phyloP scores from a whole-genome alignment of 1,140 invertebrate genomes.

The Drosophila kikkawai region DNA sequence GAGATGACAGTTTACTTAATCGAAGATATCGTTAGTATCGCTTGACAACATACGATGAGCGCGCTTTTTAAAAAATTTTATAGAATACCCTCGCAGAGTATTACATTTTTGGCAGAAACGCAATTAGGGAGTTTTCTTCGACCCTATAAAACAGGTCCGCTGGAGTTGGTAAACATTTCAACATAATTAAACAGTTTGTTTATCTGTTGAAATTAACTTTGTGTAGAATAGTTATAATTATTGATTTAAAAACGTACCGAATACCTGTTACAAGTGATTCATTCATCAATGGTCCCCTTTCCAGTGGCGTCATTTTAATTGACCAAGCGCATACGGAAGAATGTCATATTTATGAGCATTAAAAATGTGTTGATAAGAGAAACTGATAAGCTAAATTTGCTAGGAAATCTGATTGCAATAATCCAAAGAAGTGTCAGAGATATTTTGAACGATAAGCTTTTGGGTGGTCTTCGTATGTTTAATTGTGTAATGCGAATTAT shows the following conservation, averaged over 20 bases:
- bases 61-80: neutral
- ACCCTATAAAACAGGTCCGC: too few species aligned
- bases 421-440: neutral
- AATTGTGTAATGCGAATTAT: neutral
- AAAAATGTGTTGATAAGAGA: neutral
- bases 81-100: too few species aligned
- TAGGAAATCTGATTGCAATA: constrained; percentile 1
- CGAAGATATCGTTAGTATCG: neutral
- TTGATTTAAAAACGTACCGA: too few species aligned
- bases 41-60: neutral
- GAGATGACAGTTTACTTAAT: neutral
- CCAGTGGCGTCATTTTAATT: neutral
- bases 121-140: too few species aligned
- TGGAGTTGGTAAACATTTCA: too few species aligned
- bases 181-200: too few species aligned
- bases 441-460: neutral
- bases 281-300: too few species aligned
- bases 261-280: too few species aligned
- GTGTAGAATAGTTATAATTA: too few species aligned
- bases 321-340: constrained; percentile 6
- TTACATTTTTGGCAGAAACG: too few species aligned
- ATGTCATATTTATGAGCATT: neutral
- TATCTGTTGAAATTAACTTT: too few species aligned
- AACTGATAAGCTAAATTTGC: neutral
- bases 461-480: neutral